These are phyloP conservation scores for Acarapis woodi DNA, from an alignment of 1,140 invertebrate genomes.

Conservation along the genomic window DNA sequence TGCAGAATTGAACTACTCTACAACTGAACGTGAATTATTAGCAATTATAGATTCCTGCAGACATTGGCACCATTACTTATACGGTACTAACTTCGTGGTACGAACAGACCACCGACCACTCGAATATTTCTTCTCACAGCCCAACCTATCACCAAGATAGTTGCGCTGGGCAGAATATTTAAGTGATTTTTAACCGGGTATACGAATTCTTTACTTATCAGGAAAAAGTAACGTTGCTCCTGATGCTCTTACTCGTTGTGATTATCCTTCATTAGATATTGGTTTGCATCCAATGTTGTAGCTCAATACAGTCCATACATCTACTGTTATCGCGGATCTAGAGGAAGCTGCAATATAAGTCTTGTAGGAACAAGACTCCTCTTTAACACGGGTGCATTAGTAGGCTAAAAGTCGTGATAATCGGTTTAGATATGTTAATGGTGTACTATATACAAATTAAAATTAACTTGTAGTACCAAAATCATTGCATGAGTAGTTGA, in stretches of 20 bases:
- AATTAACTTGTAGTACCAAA: too few species aligned
- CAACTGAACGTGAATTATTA: constrained; percentile 24
- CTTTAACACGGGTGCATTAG: too few species aligned
- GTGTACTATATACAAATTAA: too few species aligned
- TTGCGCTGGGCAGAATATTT: constrained; percentile 3
- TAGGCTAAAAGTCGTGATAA: too few species aligned
- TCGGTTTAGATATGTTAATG: too few species aligned
- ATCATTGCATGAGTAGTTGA: too few species aligned
- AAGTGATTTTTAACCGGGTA: not conserved
- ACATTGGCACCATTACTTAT: constrained; percentile 23
- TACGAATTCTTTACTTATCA: constrained; percentile 7
- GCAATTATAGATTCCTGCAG: constrained; percentile 20
- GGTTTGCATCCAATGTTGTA: not conserved
- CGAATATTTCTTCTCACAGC: constrained; percentile 16
- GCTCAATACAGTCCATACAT: too few species aligned
- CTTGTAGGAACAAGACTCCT: too few species aligned
- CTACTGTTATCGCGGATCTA: too few species aligned
- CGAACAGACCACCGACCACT: constrained; percentile 22
- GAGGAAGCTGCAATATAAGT: too few species aligned
- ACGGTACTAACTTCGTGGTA: constrained; percentile 18
- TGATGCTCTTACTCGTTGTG: constrained; percentile 1
- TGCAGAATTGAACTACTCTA: too few species aligned
- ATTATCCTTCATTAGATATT: not conserved
- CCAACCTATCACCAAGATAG: not conserved
- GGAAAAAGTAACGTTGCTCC: not conserved